These are phyloP conservation scores for Metopolophium dirhodum DNA, from an alignment of 1,140 invertebrate genomes.

Conservation along the genomic window DNA sequence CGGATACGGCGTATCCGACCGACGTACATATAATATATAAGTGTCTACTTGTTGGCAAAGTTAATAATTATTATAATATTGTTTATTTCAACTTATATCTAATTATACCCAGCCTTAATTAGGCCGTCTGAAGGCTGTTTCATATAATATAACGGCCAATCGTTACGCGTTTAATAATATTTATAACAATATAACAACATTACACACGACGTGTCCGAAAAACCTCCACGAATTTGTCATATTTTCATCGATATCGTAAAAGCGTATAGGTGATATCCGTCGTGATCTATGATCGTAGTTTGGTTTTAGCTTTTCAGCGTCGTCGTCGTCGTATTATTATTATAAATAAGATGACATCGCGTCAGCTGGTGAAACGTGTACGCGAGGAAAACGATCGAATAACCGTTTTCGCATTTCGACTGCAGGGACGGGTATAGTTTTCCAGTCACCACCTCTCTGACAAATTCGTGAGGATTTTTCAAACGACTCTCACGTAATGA, in stretches of 20 bases:
- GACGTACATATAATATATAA: neutral
- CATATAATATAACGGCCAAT: conserved; percentile 17
- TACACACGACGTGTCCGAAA: neutral
- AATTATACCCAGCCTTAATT: conserved; percentile 32
- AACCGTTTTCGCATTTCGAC: neutral
- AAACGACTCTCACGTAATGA: neutral
- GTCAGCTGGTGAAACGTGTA: neutral
- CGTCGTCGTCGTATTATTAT: too few relatives aligned
- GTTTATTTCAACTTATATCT: conserved; percentile 16
- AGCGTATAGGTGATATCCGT: neutral
- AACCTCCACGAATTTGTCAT: neutral
- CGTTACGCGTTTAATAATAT: neutral
- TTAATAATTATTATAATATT: conserved; percentile 4
- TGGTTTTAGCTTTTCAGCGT: neutral
- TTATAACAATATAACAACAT: conserved; percentile 19
- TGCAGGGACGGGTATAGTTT: too few relatives aligned
- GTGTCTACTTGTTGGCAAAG: conserved; percentile 12
- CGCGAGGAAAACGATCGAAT: neutral
- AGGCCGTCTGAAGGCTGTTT: conserved; percentile 48
- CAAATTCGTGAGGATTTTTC: neutral
- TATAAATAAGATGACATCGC: too few relatives aligned
- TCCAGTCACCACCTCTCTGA: neutral
- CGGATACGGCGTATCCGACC: conserved; percentile 20
- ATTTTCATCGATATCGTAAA: neutral
- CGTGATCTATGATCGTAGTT: neutral